Evolutionary conservation across 1,140 invertebrate species (phyloP).

Genomic region (Apis cerana): DNA sequence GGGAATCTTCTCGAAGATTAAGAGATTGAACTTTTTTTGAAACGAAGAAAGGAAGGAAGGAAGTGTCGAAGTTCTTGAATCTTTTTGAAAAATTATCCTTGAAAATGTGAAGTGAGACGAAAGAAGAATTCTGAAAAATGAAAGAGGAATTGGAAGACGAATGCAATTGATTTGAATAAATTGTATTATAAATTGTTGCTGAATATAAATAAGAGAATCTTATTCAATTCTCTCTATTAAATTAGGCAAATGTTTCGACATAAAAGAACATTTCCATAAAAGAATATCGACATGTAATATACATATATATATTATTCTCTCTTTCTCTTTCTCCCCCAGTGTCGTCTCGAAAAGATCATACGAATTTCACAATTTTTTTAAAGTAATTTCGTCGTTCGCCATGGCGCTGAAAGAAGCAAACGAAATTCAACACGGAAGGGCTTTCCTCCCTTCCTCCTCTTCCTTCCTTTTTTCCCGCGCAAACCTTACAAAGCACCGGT

Average conservation of each 20-base stretch:
- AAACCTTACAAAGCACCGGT: slow-evolving; percentile 16
- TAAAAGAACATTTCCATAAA: too few species aligned
- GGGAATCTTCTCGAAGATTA: too few species aligned
- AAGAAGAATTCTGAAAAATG: background rate
- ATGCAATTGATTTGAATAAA: too few species aligned
- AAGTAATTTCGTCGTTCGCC: background rate
- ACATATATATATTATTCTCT: background rate
- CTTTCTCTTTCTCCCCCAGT: background rate
- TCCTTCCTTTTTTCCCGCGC: background rate
- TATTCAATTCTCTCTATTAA: too few species aligned
- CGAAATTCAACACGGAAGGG: background rate
- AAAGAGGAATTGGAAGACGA: too few species aligned
- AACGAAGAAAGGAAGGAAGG: background rate
- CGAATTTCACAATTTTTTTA: background rate
- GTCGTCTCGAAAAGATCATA: background rate
- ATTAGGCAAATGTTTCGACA: background rate
- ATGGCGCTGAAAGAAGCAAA: background rate
- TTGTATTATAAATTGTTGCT: background rate
- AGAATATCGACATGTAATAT: background rate
- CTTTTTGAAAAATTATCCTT: background rate
- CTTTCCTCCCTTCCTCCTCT: background rate
- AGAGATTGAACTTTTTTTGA: too few species aligned
- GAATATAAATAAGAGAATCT: too few species aligned
- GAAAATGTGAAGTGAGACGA: too few species aligned
- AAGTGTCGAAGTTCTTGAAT: background rate